Base-by-base conservation (phyloP, 2,888 invertebrate genomes). In the Drosophila picticornis region DNA sequence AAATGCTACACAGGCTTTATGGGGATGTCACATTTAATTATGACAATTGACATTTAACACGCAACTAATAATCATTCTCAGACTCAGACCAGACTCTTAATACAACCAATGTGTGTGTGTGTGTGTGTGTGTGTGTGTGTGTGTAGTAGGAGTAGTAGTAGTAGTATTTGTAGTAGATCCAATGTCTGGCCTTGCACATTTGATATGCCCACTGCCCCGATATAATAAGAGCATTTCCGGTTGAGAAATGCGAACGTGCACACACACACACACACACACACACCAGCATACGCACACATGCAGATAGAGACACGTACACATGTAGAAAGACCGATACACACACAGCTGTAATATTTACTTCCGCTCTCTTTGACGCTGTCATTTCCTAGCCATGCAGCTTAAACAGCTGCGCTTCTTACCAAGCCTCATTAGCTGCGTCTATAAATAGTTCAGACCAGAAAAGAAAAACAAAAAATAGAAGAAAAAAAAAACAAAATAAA, bases 11-110 rank as follows among this genome's bases (percentile, higher is more conserved):
- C 29, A 1, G 16, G 46, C 57, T 56, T 38, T 63, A 71, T 58
- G 62, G 57, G 64, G 69, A 75, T 86, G 84, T 81, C 89, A 72
- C 81, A 81, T 81, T 75, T 79, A 87, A 79, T 79, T 89, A 81
- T 87, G 84, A 86, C 81, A 86, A 85, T 81, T 80, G 87, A 72
- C 77, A 77, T 71, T 84, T 81, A 86, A 72, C 84, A 86, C 84
- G 84, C 84, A 71, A 79, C 81, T 81, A 75, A 84, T 84, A 88
- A 77, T 81, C 79, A 57, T 64, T 34, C 59, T 59, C 31, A 51
- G 32, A 62, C 56, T 13, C 56, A 56, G 27, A 40, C 31, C 22
- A 32, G 55, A 36, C 63, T 46, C 13, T 40, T 4, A 5, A 50
- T 22, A 16, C 38, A 19, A 9, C 38, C 9, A 22, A 25, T 46